phyloP scores from a whole-genome alignment of 2,797 vertebrate genomes.

The Manis crassicaudata region DNA sequence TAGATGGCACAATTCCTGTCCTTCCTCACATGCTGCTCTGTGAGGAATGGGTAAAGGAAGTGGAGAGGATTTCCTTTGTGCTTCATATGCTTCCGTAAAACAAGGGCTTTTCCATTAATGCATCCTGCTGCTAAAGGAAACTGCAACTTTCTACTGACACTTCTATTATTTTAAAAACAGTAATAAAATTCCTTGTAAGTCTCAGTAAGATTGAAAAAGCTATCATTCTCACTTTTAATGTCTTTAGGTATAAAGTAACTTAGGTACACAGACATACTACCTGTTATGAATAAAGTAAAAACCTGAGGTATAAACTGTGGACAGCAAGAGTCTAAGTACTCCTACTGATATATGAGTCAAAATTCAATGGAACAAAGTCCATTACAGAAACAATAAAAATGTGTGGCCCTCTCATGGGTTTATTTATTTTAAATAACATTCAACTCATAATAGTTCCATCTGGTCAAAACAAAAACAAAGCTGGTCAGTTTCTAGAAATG shows the following conservation, averaged over 20 bases:
- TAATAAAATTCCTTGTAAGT: not conserved
- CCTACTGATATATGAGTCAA: not conserved
- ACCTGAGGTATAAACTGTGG: not conserved
- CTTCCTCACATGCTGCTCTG: not conserved
- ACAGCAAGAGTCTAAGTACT: not conserved
- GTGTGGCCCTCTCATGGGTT: not conserved
- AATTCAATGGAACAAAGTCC: not conserved
- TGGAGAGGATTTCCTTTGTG: conserved; percentile 77
- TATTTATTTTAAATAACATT: conserved; percentile 39
- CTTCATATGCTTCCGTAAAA: conserved; percentile 76
- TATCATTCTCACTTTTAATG: not conserved
- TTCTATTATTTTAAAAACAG: not conserved
- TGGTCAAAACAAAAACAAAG: conserved; percentile 12
- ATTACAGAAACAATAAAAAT: not conserved
- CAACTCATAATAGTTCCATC: not conserved
- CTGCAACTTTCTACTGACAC: not conserved
- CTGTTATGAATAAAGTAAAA: conserved; percentile 18
- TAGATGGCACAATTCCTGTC: not conserved
- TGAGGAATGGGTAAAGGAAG: conserved; percentile 71
- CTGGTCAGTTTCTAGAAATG: not conserved
- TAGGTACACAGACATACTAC: not conserved
- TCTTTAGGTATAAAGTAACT: not conserved
- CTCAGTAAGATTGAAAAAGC: not conserved
- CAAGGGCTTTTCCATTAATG: conserved; percentile 75
- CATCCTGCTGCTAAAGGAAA: conserved; percentile 62